Percentiles rank a stretch among this genome's conserved stretches.
Conservation (phyloP, 2,888 invertebrate species). For the Phortica okadai region DNA sequence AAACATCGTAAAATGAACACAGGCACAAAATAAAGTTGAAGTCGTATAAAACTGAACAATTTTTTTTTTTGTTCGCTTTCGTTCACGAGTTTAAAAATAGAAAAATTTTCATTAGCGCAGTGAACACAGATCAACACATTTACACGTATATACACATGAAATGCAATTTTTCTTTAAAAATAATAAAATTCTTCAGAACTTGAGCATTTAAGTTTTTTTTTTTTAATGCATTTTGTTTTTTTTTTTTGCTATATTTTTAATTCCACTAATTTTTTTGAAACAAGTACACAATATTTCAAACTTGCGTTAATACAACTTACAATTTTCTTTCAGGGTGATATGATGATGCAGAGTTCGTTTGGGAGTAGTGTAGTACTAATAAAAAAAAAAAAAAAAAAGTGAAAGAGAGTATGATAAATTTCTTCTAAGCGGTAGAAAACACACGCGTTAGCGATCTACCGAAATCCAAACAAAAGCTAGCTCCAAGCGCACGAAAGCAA, state of each 20-base stretch:
- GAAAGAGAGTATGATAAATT: conserved; percentile 26
- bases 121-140: conserved; percentile 36
- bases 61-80: conserved; percentile 29
- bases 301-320: conserved; percentile 13
- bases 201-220: not conserved
- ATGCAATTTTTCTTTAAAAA: not conserved
- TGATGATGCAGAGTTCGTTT: conserved; percentile 13
- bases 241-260: not conserved
- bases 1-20: conserved; percentile 47
- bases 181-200: not conserved
- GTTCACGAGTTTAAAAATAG: conserved; percentile 62
- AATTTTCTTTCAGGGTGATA: conserved; percentile 10
- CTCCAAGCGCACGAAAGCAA: conserved; percentile 73
- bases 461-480: conserved; percentile 74
- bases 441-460: conserved; percentile 65
- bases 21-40: conserved; percentile 60
- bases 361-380: conserved; percentile 21
- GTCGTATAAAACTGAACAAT: conserved; percentile 26
- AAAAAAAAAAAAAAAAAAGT: conserved; percentile 21
- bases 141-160: not conserved
- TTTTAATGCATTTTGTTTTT: not conserved
- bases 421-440: conserved; percentile 61
- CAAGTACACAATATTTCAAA: not conserved
- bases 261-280: not conserved
- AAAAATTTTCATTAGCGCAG: conserved; percentile 58